These are phyloP conservation scores for Galaxias olidus DNA, from an alignment of 2,797 vertebrate genomes.

Conservation along the genomic window DNA sequence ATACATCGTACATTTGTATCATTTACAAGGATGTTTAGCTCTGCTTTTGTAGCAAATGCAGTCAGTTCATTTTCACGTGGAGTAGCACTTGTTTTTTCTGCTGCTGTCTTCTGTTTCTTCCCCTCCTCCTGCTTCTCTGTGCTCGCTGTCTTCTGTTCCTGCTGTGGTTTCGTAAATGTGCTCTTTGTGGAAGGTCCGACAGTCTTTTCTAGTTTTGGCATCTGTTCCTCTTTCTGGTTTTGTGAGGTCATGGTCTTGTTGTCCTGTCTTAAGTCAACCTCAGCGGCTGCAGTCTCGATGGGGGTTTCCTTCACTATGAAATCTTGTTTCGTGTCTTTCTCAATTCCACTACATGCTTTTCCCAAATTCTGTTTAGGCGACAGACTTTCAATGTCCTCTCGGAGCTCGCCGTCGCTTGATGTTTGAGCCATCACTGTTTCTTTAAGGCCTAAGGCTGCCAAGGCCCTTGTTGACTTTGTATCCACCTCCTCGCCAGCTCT, in stretches of 20 bases:
- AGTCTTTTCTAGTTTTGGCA: constrained; percentile 26
- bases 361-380: constrained; percentile 26
- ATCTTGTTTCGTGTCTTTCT: constrained; percentile 42
- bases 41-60: constrained; percentile 12
- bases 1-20: constrained; percentile 15
- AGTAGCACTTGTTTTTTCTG: constrained; percentile 1
- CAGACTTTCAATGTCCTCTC: constrained; percentile 58
- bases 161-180: constrained; percentile 19
- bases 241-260: constrained; percentile 12
- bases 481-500: constrained; percentile 38
- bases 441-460: constrained; percentile 36
- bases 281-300: constrained; percentile 36
- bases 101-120: constrained; percentile 6
- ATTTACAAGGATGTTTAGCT: constrained; percentile 11
- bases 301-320: constrained; percentile 33
- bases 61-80: constrained; percentile 12
- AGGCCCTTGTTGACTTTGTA: constrained; percentile 36
- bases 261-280: constrained; percentile 33
- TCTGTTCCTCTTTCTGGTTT: constrained; percentile 16
- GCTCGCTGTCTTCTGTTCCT: constrained; percentile 8
- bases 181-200: constrained; percentile 24
- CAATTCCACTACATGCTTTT: constrained; percentile 24
- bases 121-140: constrained; percentile 24
- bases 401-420: constrained; percentile 50
- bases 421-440: constrained; percentile 47